Base-by-base conservation (phyloP, 2,888 invertebrate genomes). In the Caenorhabditis virilis region DNA sequence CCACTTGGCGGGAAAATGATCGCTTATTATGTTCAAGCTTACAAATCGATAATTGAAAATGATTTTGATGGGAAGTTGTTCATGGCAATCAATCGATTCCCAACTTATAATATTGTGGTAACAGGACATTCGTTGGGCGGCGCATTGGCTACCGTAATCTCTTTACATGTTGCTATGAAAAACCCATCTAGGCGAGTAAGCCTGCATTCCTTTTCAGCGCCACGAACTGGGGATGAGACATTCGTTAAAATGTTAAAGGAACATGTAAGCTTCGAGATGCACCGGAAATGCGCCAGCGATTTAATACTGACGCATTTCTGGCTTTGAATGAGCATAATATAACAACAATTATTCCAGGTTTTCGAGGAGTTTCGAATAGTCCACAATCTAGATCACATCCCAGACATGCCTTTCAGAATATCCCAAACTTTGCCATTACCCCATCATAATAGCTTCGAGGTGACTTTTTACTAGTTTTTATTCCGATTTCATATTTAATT, bases 61-160 rank as follows among this genome's bases (percentile, higher is more conserved):
- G 71, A 63, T 15, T 57, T 72, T 15, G 65, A 62, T 27, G 15
- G 13, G 13, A 22, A 30, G 16, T 22, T 68, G 20, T 35, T 52
- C 5, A 22, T 51, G 11, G 50, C 51, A 3, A 18, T 68, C 5
- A 13, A 41, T 5, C 41, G 13, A 18, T 55, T 55, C 38, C 62
- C 71, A 2, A 36, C 43, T 1, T 63, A 66, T 51, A 18, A 55
- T 41, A 15, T 68, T 1, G 2, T 68, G 23, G 54, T 58, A 18
- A 51, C 55, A 35, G 71, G 71, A 4, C 71, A 72, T 41, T 72
- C 71, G 0, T 42, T 72, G 16, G 71, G 71, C 11, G 71, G 68
- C n/a, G 42, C 65, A 3, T 49, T 72, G 65, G 45, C 68, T 5
- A 62, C 59, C 20, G 26, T 72, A 27, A 55, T 68, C 23, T 35